Evolutionary conservation across 2,797 vertebrate species (phyloP), one percentile per base, ranked within the genome.

Genomic region (Esox masquinongy): DNA sequence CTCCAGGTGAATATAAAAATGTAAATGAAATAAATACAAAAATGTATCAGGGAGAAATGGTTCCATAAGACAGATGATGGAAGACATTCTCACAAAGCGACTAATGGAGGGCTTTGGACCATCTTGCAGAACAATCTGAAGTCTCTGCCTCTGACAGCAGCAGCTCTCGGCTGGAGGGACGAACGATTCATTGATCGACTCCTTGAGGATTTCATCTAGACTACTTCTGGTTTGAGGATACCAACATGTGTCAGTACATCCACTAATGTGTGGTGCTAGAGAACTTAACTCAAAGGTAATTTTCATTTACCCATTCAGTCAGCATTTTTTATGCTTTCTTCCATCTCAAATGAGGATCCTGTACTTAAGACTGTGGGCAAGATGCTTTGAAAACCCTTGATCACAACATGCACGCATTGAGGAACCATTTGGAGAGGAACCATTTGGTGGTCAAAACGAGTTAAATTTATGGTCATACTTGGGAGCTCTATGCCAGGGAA

Each of bases 401-500:
- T 84, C 75, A 85, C 84, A 73, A 83, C 94, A 95, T 94, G 92
- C 94, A 94, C 76, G 81, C 85, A 87, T 84, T 78, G 82, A 91
- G 87, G 89, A 92, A 85, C 88, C 90, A 88, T 88, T 89, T 88
- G 88, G 86, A 87, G 89, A 91, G 88, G 87, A 89, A 83, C 88
- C 86, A 88, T 86, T 90, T 90, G 19, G 67, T 77, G 92, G 89
- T 92, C 88, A 89, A 87, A 87, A 91, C 80, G 86, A 87, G 90
- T 91, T 90, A 85, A 88, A 87, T 91, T 93, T 91, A 92, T 81
- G 79, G 85, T 91, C 94, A 80, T 95, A 95, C 94, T 95, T 94
- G 94, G 94, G 82, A 95, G 94, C 90, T 94, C 94, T 89, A 95
- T 95, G 92, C 94, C 94, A 79, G 94, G 94, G 86, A 95, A 95